Evolutionary conservation across 2,113 vertebrate genomes (phyloP).

Genomic region (Phoxinus phoxinus): DNA sequence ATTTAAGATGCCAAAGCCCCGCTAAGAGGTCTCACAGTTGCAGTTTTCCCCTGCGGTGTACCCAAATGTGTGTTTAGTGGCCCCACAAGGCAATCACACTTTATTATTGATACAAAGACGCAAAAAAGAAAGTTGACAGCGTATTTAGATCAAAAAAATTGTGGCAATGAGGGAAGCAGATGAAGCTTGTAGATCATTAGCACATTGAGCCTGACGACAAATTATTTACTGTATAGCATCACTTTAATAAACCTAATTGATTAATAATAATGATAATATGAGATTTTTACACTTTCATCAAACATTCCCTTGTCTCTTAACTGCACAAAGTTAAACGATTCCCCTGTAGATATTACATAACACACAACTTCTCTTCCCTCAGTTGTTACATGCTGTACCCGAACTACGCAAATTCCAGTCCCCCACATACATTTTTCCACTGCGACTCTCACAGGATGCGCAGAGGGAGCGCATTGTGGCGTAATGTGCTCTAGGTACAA

Average conservation of each 20-base stretch:
- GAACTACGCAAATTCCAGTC: slow-evolving; percentile 48
- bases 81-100: slow-evolving; percentile 68
- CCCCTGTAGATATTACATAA: background rate
- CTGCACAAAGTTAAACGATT: background rate
- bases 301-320: background rate
- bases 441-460: slow-evolving; percentile 44
- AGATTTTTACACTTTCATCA: background rate
- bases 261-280: background rate
- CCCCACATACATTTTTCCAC: slow-evolving; percentile 49
- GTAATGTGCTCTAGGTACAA: slow-evolving; percentile 75
- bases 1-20: slow-evolving; percentile 15
- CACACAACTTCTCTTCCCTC: background rate
- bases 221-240: background rate
- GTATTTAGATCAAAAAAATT: slow-evolving; percentile 23
- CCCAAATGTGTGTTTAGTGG: slow-evolving; percentile 55
- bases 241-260: slow-evolving; percentile 1
- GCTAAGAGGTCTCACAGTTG: slow-evolving; percentile 4
- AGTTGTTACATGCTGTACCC: slow-evolving; percentile 1
- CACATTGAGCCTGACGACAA: background rate
- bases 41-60: slow-evolving; percentile 3
- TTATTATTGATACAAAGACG: slow-evolving; percentile 74
- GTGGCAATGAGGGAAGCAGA: slow-evolving; percentile 1
- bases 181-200: background rate
- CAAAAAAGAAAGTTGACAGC: slow-evolving; percentile 29
- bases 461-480: slow-evolving; percentile 66